Percentiles rank a stretch among this genome's conserved stretches.
Evolutionary conservation across 37 sponge, comb jelly and placozoan genomes (phyloP).

Genomic region (Spongilla lacustris): DNA sequence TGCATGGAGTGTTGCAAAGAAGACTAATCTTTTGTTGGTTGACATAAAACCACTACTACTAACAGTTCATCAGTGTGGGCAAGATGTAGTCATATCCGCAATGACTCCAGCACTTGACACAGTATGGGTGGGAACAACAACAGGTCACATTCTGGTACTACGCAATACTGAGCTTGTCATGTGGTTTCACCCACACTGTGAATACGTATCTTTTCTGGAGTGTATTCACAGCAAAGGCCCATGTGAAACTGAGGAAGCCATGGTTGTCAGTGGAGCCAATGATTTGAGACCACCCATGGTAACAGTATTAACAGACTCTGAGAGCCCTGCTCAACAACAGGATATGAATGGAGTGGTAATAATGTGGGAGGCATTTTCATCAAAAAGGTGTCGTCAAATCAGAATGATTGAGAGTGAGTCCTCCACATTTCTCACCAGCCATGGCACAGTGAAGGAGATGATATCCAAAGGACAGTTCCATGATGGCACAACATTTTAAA

Average conservation of each 20-base stretch:
- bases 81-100: constrained; percentile 65
- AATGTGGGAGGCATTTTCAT: constrained; percentile 67
- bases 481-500: no score
- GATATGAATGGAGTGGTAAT: constrained; percentile 17
- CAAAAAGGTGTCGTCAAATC: constrained; percentile 67
- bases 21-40: constrained; percentile 37
- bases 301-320: not conserved
- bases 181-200: constrained; percentile 64
- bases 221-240: constrained; percentile 47
- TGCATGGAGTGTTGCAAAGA: constrained; percentile 73
- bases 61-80: not conserved
- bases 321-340: not conserved
- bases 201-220: constrained; percentile 67
- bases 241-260: constrained; percentile 66
- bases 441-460: constrained; percentile 35
- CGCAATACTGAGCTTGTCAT: constrained; percentile 51
- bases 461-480: constrained; percentile 31
- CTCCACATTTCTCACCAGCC: constrained; percentile 27
- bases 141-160: constrained; percentile 81
- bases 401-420: constrained; percentile 38
- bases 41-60: constrained; percentile 22
- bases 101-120: constrained; percentile 77
- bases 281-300: constrained; percentile 40
- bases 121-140: constrained; percentile 86
- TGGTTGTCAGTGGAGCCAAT: constrained; percentile 74